These are phyloP conservation scores for Machimus rusticus DNA, from an alignment of 2,888 invertebrate genomes.

Conservation along the genomic window DNA sequence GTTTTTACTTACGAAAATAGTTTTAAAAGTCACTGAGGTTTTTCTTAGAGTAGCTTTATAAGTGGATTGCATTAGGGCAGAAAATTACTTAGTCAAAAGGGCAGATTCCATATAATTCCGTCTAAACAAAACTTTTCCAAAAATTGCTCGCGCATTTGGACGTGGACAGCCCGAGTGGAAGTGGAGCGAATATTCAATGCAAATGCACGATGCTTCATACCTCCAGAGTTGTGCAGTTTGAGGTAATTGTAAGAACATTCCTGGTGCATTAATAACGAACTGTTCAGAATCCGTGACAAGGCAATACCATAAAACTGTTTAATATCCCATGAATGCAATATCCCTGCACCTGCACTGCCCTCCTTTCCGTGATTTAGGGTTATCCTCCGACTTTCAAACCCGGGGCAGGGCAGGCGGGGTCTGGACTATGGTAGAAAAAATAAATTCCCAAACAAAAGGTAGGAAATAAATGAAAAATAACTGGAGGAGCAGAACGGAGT, in stretches of 20 bases:
- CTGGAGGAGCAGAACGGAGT: not conserved
- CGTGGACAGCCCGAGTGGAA: not conserved
- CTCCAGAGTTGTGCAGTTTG: not conserved
- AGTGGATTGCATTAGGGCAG: no score
- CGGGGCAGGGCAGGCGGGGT: not conserved
- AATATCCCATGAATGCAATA: constrained; percentile 20
- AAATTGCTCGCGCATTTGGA: not conserved
- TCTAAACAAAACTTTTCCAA: not conserved
- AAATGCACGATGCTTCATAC: not conserved
- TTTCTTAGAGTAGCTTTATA: no score
- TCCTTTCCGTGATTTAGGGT: not conserved
- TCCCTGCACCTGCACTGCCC: not conserved
- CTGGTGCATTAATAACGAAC: constrained; percentile 9
- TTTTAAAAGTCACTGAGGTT: no score
- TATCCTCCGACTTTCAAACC: not conserved
- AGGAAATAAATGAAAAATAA: constrained; percentile 24
- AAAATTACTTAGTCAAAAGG: not conserved
- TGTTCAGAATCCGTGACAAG: constrained; percentile 16
- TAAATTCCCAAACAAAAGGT: constrained; percentile 24
- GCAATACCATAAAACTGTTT: constrained; percentile 15
- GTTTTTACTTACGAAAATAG: no score
- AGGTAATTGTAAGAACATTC: not conserved
- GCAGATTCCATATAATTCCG: not conserved
- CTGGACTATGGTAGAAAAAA: not conserved
- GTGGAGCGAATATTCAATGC: not conserved